These are phyloP conservation scores for Bombus polaris DNA, from an alignment of 1,140 invertebrate species.

Conservation along the genomic window DNA sequence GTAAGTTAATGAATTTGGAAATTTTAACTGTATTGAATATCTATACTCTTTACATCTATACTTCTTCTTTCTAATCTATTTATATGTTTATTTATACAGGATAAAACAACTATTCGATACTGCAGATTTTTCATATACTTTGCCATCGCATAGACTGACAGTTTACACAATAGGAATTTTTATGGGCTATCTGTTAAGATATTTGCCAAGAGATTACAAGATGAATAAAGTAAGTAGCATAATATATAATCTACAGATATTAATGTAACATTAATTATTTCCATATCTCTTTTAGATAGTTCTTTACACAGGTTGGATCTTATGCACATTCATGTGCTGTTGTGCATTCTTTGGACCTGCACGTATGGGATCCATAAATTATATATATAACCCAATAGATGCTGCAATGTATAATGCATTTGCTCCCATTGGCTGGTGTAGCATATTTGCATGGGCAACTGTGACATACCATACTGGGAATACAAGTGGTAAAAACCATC, in stretches of 20 bases:
- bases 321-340: slow-evolving; percentile 81
- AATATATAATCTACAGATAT: slow-evolving; percentile 6
- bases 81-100: slow-evolving; percentile 75
- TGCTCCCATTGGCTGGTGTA: slow-evolving; percentile 88
- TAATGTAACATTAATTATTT: background rate
- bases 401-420: slow-evolving; percentile 88
- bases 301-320: slow-evolving; percentile 84
- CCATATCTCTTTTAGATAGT: slow-evolving; percentile 77
- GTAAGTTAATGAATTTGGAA: slow-evolving; percentile 83
- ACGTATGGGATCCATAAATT: slow-evolving; percentile 86
- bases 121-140: slow-evolving; percentile 87
- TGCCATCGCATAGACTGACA: slow-evolving; percentile 87
- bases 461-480: slow-evolving; percentile 86
- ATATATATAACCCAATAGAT: slow-evolving; percentile 86
- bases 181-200: slow-evolving; percentile 85
- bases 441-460: slow-evolving; percentile 86
- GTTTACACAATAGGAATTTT: slow-evolving; percentile 88
- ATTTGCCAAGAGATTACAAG: slow-evolving; percentile 79
- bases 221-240: slow-evolving; percentile 75
- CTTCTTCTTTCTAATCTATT: background rate
- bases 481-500: slow-evolving; percentile 78
- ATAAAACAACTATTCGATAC: slow-evolving; percentile 86
- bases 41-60: background rate
- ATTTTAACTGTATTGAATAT: no score
- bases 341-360: slow-evolving; percentile 85